Base-by-base conservation (phyloP, 2,113 vertebrate species). In the Saccopteryx bilineata region DNA sequence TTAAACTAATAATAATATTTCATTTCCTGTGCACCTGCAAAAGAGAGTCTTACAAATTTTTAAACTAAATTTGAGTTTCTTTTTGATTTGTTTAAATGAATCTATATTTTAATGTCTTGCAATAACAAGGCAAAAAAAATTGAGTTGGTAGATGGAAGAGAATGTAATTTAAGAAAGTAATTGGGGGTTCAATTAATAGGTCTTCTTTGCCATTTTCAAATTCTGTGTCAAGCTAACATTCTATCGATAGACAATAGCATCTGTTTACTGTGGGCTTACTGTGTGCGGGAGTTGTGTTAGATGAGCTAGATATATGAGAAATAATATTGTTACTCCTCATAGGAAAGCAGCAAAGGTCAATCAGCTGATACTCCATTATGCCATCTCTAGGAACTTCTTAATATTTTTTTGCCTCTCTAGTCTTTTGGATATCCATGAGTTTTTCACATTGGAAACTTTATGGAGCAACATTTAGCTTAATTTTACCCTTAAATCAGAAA, bases 401-500 rank as follows among this genome's bases (percentile, higher is more conserved):
- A 39, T 39, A 39, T 39, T 39, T 6, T 87, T 84, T 78, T 31
- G 61, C 66, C 39, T 95, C 54, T 87, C 5, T n/a, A 46, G 24
- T 61, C 26, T 85, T 31, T 66, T 15, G 56, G 81, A 12, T 80
- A 69, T 87, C 63, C 12, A 86, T 71, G 39, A 9, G 9, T 80
- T 92, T 96, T 86, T 93, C 71, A 33, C 72, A 33, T 19, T 18
- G 13, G 15, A 88, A 10, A 50, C 8, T 86, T 92, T 68, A 52
- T 65, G 28, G 12, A 72, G 21, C 11, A 80, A 50, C 19, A 65
- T 52, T 95, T 78, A 78, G 31, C 46, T 96, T 69, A 89, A 75
- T 96, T 92, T 92, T 95, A 63, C 74, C 85, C 95, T 85, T 79
- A 88, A 91, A 82, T 96, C 68, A 89, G 91, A 92, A 92, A 86